phyloP scores from a whole-genome alignment of 2,797 vertebrate genomes.

The Sphenodon punctatus region DNA sequence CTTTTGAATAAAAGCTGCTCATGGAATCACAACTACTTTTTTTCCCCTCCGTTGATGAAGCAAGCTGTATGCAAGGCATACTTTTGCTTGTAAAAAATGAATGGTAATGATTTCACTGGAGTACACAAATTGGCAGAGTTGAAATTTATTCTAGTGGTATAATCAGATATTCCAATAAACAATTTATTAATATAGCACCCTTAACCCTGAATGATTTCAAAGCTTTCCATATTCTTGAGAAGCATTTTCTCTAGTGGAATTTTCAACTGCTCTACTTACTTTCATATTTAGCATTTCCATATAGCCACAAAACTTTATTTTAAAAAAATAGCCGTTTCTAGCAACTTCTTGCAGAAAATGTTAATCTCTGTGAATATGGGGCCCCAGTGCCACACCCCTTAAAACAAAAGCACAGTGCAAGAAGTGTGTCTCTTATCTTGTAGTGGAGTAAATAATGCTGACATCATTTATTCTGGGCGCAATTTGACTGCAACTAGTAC shows the following conservation, averaged over 20 bases:
- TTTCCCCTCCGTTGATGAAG: neutral
- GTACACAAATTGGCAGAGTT: neutral
- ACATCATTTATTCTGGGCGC: neutral
- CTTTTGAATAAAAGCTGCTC: neutral
- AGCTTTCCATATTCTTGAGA: neutral
- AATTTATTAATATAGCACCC: neutral
- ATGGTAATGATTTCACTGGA: neutral
- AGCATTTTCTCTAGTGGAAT: neutral
- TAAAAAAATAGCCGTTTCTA: neutral
- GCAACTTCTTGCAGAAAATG: neutral
- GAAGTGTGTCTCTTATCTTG: neutral
- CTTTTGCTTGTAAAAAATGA: neutral
- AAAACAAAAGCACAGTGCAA: neutral
- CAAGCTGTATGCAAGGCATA: neutral
- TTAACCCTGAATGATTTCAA: neutral
- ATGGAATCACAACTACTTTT: neutral
- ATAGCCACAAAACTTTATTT: rapidly evolving
- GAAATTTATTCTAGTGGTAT: neutral
- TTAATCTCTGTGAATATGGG: neutral
- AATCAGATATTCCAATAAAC: neutral
- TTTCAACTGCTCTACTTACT: neutral
- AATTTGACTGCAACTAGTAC: neutral
- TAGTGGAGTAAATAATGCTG: neutral
- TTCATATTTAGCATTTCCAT: neutral
- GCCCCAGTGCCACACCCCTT: neutral